phyloP scores from a whole-genome alignment of 2,113 vertebrate species.

The Philantomba maxwellii region DNA sequence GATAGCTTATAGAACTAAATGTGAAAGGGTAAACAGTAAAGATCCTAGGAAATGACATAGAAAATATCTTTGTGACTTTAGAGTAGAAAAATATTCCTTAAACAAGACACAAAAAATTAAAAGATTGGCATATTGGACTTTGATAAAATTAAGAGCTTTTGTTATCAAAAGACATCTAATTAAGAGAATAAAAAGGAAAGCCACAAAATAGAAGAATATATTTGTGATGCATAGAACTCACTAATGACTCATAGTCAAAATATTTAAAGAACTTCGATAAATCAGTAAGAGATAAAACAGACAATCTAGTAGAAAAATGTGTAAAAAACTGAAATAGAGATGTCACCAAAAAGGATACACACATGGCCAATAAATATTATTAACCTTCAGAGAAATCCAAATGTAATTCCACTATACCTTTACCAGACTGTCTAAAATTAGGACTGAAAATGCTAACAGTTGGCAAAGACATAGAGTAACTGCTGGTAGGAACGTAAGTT shows the following conservation, averaged over 20 bases:
- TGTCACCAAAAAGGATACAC: neutral
- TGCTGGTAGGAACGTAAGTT: neutral
- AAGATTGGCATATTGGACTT: neutral
- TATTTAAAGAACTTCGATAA: neutral
- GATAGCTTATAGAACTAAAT: neutral
- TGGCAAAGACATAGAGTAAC: neutral
- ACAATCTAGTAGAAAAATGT: neutral
- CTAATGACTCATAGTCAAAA: neutral
- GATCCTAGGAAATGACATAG: neutral
- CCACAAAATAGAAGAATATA: neutral
- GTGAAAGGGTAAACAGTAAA: neutral
- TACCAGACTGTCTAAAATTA: neutral
- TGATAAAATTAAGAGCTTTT: conserved; percentile 6
- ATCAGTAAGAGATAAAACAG: neutral
- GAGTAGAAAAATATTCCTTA: neutral
- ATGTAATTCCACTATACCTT: neutral
- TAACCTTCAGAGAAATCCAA: neutral
- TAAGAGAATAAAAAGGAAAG: neutral
- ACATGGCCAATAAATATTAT: neutral
- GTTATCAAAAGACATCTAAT: neutral
- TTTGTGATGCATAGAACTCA: neutral
- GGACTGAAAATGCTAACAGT: neutral
- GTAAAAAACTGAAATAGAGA: neutral
- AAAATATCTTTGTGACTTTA: neutral
- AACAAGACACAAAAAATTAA: neutral